Percentiles rank a stretch among this genome's conserved stretches.
These are phyloP conservation scores for Drosophila engyochracea DNA, from an alignment of 2,888 invertebrate species.

Conservation along the genomic window DNA sequence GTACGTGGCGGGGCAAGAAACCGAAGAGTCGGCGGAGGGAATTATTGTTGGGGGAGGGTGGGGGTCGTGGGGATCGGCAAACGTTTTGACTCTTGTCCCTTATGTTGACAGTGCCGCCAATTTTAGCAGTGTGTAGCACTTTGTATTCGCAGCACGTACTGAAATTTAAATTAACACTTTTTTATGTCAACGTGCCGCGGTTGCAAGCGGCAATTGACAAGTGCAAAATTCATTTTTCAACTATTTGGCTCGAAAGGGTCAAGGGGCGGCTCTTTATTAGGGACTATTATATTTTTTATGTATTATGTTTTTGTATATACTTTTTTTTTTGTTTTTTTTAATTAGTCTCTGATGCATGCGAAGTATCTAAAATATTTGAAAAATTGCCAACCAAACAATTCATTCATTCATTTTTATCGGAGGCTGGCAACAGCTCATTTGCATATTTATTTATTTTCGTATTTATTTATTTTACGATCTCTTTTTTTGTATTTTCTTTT, in stretches of 20 bases:
- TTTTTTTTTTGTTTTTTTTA: conserved; percentile 67
- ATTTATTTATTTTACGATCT: conserved; percentile 4
- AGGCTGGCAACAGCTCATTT: conserved; percentile 32
- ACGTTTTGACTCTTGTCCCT: conserved; percentile 23
- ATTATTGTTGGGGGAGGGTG: conserved; percentile 2
- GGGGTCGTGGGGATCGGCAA: conserved; percentile 4
- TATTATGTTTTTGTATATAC: conserved; percentile 15
- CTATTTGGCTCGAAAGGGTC: conserved; percentile 34
- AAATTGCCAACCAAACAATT: conserved; percentile 15
- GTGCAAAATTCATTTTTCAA: conserved; percentile 47
- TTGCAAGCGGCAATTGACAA: conserved; percentile 42
- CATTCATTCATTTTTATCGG: conserved; percentile 39
- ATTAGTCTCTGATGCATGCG: conserved; percentile 48
- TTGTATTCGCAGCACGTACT: conserved; percentile 79
- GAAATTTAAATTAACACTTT: conserved; percentile 84
- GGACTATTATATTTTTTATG: conserved; percentile 22
- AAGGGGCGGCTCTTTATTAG: conserved; percentile 38
- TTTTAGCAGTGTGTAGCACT: conserved; percentile 26
- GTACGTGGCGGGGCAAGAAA: conserved; percentile 56
- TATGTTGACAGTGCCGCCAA: conserved; percentile 12
- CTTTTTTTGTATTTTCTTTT: conserved; percentile 18
- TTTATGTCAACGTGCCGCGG: conserved; percentile 80
- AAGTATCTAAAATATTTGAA: conserved; percentile 32
- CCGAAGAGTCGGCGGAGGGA: conserved; percentile 8
- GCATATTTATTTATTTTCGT: conserved; percentile 18